Base-by-base conservation (phyloP, 2,888 invertebrate genomes). In the Autographa gamma region DNA sequence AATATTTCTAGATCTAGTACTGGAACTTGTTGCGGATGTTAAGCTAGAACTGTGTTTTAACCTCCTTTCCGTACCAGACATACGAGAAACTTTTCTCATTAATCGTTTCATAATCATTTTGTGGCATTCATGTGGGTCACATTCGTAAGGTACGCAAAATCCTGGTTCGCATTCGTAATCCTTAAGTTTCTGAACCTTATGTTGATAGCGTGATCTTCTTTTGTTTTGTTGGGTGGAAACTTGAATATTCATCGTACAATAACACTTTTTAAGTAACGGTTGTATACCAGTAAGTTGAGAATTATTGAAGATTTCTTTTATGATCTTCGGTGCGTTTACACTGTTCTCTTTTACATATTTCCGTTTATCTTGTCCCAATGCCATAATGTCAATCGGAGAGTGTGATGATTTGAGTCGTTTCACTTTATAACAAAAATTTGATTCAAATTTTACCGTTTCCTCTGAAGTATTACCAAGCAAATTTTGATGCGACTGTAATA, bases 191-290 rank as follows among this genome's bases (percentile, higher is more conserved):
- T 77, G 41, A 31, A 18, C 38, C 41, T 61, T 25, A 32, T 69
- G 52, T 1, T 19, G 58, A 48, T 59, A 14, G 25, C 38, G 52
- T 59, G 34, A 59, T 18, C 43, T 64, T 64, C 5, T 71, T 19
- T 34, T 13, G 62, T 69, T 74, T 14, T 69, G 59, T 43, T 77
- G 76, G 62, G 74, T 72, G 61, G 77, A 73, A 63, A 88, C 54
- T 66, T 86, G 83, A 60, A 88, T 71, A 73, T 90, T 90, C 88
- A 89, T 87, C 16, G 85, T 79, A 72, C 80, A 88, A 78, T 83
- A 86, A 76, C 81, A 78, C 16, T 76, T 79, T 58, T 76, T 81
- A 31, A 86, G 77, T 60, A 77, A 65, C 43, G 70, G 71, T 59
- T 68, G 69, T 48, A 83, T 18, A 48, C 82, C 84, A 13, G 74